Base-by-base conservation (phyloP, 2,113 vertebrate genomes). In the Sterrhoptilus dennistouni region DNA sequence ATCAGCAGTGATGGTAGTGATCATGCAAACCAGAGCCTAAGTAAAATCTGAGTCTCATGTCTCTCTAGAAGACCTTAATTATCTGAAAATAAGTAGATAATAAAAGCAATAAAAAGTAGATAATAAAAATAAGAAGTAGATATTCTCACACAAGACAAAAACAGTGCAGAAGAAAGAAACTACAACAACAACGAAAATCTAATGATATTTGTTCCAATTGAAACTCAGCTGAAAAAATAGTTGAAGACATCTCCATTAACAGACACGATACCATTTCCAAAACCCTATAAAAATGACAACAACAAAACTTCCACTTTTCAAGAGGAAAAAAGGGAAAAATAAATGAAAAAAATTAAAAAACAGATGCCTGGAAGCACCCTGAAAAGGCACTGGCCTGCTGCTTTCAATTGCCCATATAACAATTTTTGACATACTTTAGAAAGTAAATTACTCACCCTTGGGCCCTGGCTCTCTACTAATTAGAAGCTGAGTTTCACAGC, bases 211-310 rank as follows among this genome's bases (percentile, higher is more conserved):
- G 7, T 38, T 80, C 18, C 42, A 77, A 17, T 45, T 42, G 5
- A 83, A 71, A 76, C 18, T 6, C 7, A 3, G 5, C 47, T 71
- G n/a, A 83, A 88, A 76, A 86, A 76, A 44, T 10, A 80, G 9
- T 35, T 69, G 27, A 88, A 52, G 54, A 61, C 28, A 68, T 14
- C 24, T 72, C 31, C 35, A 40, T 13, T 27, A 89, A 59, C 6
- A 71, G 28, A 60, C 12, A 53, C 6, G 12, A 50, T 11, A 13
- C 17, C 17, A 28, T 52, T 90, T 89, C n/a, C 57, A 85, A 72
- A 68, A 47, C 8, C 8, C 20, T 54, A 60, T 3, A 63, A 47
- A n/a, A 56, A 42, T 0, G 0, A 8, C 4, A 35, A 31, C 4
- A 83, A 27, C 1, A 63, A 40, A 33, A 2, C 18, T 87, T 44